phyloP scores from a whole-genome alignment of 2,888 invertebrate species.

The Parelbella ahira region DNA sequence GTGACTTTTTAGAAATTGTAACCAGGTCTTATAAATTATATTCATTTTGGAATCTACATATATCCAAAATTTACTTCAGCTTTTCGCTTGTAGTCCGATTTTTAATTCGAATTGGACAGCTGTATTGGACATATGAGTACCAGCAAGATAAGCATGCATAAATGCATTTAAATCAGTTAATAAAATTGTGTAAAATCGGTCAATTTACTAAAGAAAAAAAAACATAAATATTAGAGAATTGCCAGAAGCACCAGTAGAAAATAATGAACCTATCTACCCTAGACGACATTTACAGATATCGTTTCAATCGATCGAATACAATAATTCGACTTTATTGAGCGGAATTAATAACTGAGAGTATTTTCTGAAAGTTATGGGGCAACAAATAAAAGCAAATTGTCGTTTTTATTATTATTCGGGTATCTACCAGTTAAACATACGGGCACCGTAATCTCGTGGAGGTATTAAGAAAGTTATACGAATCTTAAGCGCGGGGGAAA shows the following conservation, averaged over 20 bases:
- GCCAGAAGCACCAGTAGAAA: too few species aligned
- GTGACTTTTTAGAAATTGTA: slow-evolving; percentile 42
- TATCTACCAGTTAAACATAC: slow-evolving; percentile 54
- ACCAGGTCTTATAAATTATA: slow-evolving; percentile 8
- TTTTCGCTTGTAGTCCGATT: too few species aligned
- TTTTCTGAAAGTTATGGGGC: slow-evolving; percentile 59
- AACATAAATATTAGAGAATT: too few species aligned
- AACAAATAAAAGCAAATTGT: slow-evolving; percentile 68
- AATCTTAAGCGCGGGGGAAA: slow-evolving; percentile 61
- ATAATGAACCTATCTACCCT: slow-evolving; percentile 27
- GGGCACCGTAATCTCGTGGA: slow-evolving; percentile 63
- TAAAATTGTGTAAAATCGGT: too few species aligned
- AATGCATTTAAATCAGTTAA: too few species aligned
- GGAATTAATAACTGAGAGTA: slow-evolving; percentile 70
- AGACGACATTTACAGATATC: slow-evolving; percentile 26
- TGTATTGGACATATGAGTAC: too few species aligned
- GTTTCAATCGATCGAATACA: slow-evolving; percentile 33
- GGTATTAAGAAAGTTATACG: slow-evolving; percentile 76
- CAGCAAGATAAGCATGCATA: too few species aligned
- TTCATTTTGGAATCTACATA: background rate
- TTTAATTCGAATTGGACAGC: too few species aligned
- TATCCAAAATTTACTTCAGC: too few species aligned
- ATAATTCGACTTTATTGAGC: slow-evolving; percentile 65
- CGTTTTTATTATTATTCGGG: slow-evolving; percentile 69
- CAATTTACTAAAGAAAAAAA: too few species aligned